Percentiles rank a stretch among this genome's conserved stretches.
phyloP scores from a whole-genome alignment of 1,140 invertebrate genomes.

The Eupristina koningsbergeri region DNA sequence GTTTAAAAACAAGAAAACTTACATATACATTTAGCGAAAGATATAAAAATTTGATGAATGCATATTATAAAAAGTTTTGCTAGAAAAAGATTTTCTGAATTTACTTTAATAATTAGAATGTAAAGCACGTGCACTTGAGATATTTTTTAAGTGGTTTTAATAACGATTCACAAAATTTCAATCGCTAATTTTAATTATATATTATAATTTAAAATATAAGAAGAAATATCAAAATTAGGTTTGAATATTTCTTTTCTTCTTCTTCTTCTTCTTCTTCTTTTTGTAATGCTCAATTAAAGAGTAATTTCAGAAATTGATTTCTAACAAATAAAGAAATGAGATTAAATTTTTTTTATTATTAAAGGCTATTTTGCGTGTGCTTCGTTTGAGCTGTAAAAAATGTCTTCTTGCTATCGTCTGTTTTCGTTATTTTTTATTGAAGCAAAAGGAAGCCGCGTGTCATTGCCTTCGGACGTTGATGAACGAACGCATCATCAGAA shows the following conservation, averaged over 20 bases:
- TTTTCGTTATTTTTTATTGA: background rate
- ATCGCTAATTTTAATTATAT: no score
- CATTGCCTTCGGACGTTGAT: conserved; percentile 49
- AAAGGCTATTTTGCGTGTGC: background rate
- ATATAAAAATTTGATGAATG: conserved; percentile 25
- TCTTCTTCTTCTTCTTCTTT: background rate
- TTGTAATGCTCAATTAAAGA: background rate
- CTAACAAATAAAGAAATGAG: background rate
- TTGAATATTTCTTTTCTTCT: no score
- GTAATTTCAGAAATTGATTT: background rate
- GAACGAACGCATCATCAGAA: conserved; percentile 57
- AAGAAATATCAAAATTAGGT: no score
- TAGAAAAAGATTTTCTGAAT: background rate
- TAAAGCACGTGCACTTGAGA: background rate
- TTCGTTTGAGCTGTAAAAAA: background rate
- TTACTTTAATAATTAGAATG: background rate
- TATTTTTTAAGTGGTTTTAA: no score
- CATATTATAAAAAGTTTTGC: background rate
- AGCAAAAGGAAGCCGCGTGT: conserved; percentile 16
- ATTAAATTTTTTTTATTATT: conserved; percentile 5
- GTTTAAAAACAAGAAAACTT: conserved; percentile 42
- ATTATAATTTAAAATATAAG: no score
- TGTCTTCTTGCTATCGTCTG: background rate
- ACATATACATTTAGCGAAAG: conserved; percentile 23
- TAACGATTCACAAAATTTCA: no score